Base-by-base conservation (phyloP, 1,140 invertebrate genomes). In the Zaprionus tsacasi region DNA sequence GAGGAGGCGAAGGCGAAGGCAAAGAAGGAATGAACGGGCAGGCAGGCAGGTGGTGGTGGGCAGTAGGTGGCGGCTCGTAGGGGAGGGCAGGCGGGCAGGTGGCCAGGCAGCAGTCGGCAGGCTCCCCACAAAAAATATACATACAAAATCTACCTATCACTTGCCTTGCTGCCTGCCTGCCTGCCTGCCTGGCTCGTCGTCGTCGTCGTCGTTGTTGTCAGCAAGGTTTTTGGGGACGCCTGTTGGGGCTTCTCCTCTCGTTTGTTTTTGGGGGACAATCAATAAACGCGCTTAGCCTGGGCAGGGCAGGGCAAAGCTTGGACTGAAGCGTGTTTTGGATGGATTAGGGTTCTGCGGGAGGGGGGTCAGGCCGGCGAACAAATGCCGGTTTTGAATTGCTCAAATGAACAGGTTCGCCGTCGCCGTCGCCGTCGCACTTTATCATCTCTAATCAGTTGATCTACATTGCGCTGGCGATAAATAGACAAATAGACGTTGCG, bases 121-220 rank as follows among this genome's bases (percentile, higher is more conserved):
- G 70, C 79, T 70, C 70, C 70, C 64, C 69, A 88, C 59, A 80
- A 70, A 76, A 82, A 70, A 86, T 81, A 87, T 87, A 87, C 83
- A 87, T 78, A 87, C 83, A 68, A 79, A 80, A 82, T 87, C 83
- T 88, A 87, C 83, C 82, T 87, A 87, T 87, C 79, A 81, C 72
- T 81, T 81, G 50, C 65, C 60, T 64, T 66, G 59, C 35, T 27
- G 45, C 45, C 45, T 50, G 12, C 45, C 59, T 66, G 71, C 65
- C 55, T 65, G 60, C 65, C 25, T 25, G n/a, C 6, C 40, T 43
- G 6, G 6, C 40, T n/a, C 40, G 36, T 61, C 11, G 64, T 40
- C 25, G 71, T 15, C 27, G 65, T 36, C n/a, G 65, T 43, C 15
- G 65, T 61, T 25, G 73, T 82, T 71, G 59, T 70, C 59, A 72